Base-by-base conservation (phyloP, 2,797 vertebrate genomes). In the Amniataba percoides region DNA sequence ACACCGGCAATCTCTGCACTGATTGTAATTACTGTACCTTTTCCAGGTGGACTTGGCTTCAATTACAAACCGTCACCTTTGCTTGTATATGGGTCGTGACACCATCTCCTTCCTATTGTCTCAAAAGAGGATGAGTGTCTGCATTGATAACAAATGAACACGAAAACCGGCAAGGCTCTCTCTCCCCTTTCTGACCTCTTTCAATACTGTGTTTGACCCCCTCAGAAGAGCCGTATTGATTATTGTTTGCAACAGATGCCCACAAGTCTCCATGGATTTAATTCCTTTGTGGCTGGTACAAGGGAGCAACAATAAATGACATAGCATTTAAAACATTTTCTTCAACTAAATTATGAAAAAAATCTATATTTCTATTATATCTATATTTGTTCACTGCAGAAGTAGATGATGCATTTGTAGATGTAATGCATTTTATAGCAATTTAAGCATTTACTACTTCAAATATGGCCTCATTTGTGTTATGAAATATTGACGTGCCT, bases 1-100 rank as follows among this genome's bases (percentile, higher is more conserved):
- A 78, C 45, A 12, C 61, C 36, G 10, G 9, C 46, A 67, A 46
- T 74, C 60, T 78, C 73, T 67, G 25, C 14, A 11, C 70, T 87
- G 89, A 91, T 88, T 92, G 84, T 88, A 93, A 94, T 92, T 84
- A 91, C 82, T 78, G 81, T 78, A 80, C 67, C 78, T 84, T 83
- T 86, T 82, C 70, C 78, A 71, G 82, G 71, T 74, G 70, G 72
- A 57, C 59, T 56, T 63, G 73, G 61, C 74, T 89, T 91, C 89
- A 87, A 82, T 91, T 91, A 89, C 80, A 83, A 82, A 70, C 25
- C 43, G 2, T 84, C 82, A 81, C 78, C 88, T 87, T 61, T 65
- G 65, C 75, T 59, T 64, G 64, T 69, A 43, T 43, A 34, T 31
- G 82, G 90, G 84, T 82, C 84, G 27, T 57, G 87, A 78, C 86